Base-by-base conservation (phyloP, 2,113 vertebrate species). In the Nerophis lumbriciformis region DNA sequence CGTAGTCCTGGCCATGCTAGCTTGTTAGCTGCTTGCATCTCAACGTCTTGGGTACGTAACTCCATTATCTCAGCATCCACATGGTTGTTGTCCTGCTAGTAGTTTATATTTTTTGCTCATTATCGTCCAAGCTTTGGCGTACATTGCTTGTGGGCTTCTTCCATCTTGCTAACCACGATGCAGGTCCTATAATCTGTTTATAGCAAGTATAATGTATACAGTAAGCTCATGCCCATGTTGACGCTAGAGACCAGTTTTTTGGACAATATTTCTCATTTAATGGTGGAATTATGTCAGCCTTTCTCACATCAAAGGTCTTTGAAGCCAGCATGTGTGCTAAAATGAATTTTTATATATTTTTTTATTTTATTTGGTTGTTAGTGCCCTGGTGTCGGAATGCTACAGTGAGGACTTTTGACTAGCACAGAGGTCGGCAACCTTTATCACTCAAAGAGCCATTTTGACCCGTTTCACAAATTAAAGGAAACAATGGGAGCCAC, bases 181-280 rank as follows among this genome's bases (percentile, higher is more conserved):
- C 36, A 61, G 54, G 61, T n/a, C 48, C 49, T 48, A 71, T 72
- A 78, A 65, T 67, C 66, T 71, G 56, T 78, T 78, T 63, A 67
- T 5, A 50, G 63, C 1, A 6, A 21, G 39, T 70, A 11, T 38
- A 28, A 57, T 44, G 44, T 57, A 44, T 13, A 57, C 55, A 57
- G 44, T 58, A 35, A 50, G 51, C 36, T 57, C 28, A 11, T 36
- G n/a, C 63, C 63, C 14, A 4, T 55, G 49, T 52, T 36, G 15
- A 28, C 28, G 28, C 28, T 28, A 28, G 28, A 4, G 48, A 6
- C 21, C 7, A 12, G 21, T 1, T 52, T 10, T 52, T 10, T 52
- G 19, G 8, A 8, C 36, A 3, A 4, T 55, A 8, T 39, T n/a
- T 16, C 37, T 56, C 37, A 11, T 5, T 45, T 12, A 45, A 45